phyloP scores from a whole-genome alignment of 2,888 invertebrate genomes.

The Mimas tiliae region DNA sequence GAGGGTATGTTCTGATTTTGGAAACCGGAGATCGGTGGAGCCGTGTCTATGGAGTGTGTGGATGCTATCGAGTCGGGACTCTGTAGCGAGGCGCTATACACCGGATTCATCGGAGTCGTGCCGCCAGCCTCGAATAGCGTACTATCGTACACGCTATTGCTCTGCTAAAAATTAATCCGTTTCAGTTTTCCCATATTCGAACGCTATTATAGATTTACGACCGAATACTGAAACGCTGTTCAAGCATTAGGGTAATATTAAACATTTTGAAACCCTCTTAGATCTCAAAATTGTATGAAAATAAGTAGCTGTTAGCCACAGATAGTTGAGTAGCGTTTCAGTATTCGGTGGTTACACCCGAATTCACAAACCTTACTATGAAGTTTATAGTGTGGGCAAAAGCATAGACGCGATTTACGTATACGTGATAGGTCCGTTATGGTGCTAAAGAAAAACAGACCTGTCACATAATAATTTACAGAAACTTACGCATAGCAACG shows the following conservation, averaged over 20 bases:
- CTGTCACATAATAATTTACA: too few species aligned
- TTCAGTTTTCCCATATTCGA: not conserved
- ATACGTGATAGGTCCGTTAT: too few species aligned
- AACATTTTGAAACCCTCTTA: too few species aligned
- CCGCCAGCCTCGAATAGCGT: constrained; percentile 88
- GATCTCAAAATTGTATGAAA: too few species aligned
- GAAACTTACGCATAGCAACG: too few species aligned
- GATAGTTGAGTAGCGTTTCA: too few species aligned
- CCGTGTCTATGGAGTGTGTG: constrained; percentile 74
- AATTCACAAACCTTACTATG: not conserved
- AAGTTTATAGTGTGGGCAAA: too few species aligned
- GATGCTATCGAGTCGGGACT: constrained; percentile 89
- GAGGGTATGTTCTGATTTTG: constrained; percentile 63
- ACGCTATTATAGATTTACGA: not conserved
- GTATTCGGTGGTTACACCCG: too few species aligned
- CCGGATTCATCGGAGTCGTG: constrained; percentile 87
- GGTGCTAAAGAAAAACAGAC: not conserved
- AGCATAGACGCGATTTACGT: too few species aligned
- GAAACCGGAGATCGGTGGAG: constrained; percentile 52
- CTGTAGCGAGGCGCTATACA: constrained; percentile 88
- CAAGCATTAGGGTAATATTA: too few species aligned
- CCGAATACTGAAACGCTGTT: too few species aligned
- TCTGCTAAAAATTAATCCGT: constrained; percentile 72
- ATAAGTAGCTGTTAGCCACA: too few species aligned
- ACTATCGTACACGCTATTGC: constrained; percentile 89